Evolutionary conservation across 2,888 invertebrate genomes (phyloP), one percentile per base, ranked within the genome.

Genomic region (Athrips mouffetella): DNA sequence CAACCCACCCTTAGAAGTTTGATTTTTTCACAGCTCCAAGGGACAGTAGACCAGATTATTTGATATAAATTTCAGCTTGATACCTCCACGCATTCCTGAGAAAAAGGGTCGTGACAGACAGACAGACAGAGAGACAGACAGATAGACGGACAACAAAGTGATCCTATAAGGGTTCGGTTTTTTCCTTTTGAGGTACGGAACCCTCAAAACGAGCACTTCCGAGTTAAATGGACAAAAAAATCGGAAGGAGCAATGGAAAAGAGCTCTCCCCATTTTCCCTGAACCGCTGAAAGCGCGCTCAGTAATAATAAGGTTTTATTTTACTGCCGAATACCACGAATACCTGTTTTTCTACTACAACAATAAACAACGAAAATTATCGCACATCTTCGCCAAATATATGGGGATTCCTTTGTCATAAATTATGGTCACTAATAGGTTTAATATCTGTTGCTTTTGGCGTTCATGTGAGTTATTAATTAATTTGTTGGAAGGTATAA

Each of bases 301-400:
- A 23, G 21, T 40, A 40, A 40, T 42, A 42, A 42, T 27, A 27
- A 42, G 29, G 42, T 40, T 23, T 23, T 23, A 42, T 42, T 42
- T 29, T 29, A 42, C 42, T 10, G 10, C 3, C 27, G 27, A 5
- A 42, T 42, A 42, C 37, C 16, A 10, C 27, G 21, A 37, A 31
- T 41, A 49, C 16, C n/a, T 25, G 23, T 29, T 41, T 45, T 45
- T 45, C 45, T 20, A 30, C 25, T 11, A 31, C 31, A 41, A 49
- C 33, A 49, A 49, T 45, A 31, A 33, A 29, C 18, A 27, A n/a
- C 30, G 40, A 33, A 49, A 49, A 49, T 49, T 49, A 49, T 39
- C 15, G 40, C 4, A 3, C 33, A 15, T 45, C 21, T 33, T n/a
- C 10, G 4, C 0, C 31, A 15, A 33, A 45, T 45, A 33, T 31